phyloP scores from a whole-genome alignment of 2,113 vertebrate species.

The Garra rufa region DNA sequence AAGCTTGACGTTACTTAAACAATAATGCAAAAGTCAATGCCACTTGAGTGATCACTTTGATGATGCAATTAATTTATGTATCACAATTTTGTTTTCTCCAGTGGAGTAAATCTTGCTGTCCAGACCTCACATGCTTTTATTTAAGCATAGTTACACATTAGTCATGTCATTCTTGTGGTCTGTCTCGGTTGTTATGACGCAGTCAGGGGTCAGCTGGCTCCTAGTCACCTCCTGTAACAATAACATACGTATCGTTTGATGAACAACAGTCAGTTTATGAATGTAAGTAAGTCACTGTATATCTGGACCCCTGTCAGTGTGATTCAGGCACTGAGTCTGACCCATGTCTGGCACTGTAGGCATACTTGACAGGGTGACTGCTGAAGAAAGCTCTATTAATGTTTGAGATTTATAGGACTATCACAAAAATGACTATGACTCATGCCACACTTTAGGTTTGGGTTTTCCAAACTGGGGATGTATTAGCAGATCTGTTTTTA shows the following conservation, averaged over 20 bases:
- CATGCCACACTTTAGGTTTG: slow-evolving; percentile 9
- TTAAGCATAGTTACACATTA: slow-evolving; percentile 34
- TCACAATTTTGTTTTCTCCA: background rate
- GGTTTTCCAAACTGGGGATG: background rate
- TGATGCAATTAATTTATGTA: background rate
- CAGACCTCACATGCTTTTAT: slow-evolving; percentile 2
- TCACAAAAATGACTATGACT: slow-evolving; percentile 57
- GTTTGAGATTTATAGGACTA: slow-evolving; percentile 69
- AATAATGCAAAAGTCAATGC: too few relatives aligned
- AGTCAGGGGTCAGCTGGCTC: slow-evolving; percentile 52
- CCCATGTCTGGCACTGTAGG: slow-evolving; percentile 56
- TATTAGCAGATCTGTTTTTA: slow-evolving; percentile 6
- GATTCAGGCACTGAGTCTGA: slow-evolving; percentile 51
- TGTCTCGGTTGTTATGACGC: slow-evolving; percentile 61
- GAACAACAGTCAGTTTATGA: slow-evolving; percentile 31
- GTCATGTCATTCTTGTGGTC: slow-evolving; percentile 57
- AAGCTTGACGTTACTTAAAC: background rate
- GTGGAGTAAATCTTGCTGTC: background rate
- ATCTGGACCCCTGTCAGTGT: background rate
- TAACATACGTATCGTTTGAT: slow-evolving; percentile 54
- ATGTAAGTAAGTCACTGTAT: slow-evolving; percentile 22
- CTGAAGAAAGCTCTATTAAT: slow-evolving; percentile 69
- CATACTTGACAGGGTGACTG: slow-evolving; percentile 55
- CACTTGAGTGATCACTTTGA: background rate
- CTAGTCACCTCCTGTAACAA: slow-evolving; percentile 65